A percentile compares a stretch with the other conserved stretches of the same genome.
phyloP scores from a whole-genome alignment of 2,113 vertebrate genomes.

The Procavia capensis region DNA sequence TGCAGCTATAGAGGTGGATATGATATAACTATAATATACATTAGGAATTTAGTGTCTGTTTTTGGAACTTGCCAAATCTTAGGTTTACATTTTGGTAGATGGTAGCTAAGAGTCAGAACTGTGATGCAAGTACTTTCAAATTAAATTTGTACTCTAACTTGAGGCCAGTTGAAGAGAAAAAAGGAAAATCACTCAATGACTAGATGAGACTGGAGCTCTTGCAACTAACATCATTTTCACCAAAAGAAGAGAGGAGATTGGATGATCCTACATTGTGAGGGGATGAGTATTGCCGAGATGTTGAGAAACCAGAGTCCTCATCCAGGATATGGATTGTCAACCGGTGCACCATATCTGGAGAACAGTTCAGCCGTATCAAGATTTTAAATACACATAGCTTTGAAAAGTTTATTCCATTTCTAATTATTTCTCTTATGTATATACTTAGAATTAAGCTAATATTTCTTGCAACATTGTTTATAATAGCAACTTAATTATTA shows the following conservation, averaged over 20 bases:
- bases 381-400: slow-evolving; percentile 17
- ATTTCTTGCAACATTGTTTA: not conserved
- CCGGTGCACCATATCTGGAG: not conserved
- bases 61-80: slow-evolving; percentile 41
- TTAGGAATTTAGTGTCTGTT: slow-evolving; percentile 14
- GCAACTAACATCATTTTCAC: slow-evolving; percentile 25
- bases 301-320: not conserved
- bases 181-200: not conserved
- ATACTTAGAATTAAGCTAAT: not conserved
- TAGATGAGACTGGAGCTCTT: not conserved
- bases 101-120: slow-evolving; percentile 9
- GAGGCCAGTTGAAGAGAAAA: not conserved
- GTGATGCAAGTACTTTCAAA: not conserved
- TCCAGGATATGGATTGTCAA: not conserved
- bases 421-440: not conserved
- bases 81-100: slow-evolving; percentile 30
- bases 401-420: not conserved
- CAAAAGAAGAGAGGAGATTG: slow-evolving; percentile 18
- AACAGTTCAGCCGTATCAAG: not conserved
- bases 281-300: not conserved
- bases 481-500: not conserved
- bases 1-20: not conserved
- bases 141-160: slow-evolving; percentile 20
- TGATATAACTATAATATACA: not conserved
- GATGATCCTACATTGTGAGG: not conserved